phyloP scores from a whole-genome alignment of 2,797 vertebrate species.

The Acipenser transmontanus region DNA sequence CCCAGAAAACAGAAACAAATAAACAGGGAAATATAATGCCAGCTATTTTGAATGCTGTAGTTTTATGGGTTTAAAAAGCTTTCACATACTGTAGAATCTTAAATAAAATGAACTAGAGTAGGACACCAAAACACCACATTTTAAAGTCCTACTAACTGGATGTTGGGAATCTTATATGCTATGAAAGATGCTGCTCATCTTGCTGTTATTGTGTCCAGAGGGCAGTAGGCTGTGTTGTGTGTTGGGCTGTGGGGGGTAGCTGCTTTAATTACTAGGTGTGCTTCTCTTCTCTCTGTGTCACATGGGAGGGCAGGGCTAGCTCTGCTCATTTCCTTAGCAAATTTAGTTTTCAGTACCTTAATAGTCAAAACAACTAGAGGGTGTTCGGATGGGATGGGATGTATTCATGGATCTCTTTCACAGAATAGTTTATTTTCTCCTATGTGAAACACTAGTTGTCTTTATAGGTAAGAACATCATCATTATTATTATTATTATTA shows the following conservation, averaged over 20 bases:
- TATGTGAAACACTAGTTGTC: conserved; percentile 39
- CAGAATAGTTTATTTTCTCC: conserved; percentile 29
- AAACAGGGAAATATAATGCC: too few species aligned
- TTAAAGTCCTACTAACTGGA: too few species aligned
- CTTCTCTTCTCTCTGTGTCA: conserved; percentile 45
- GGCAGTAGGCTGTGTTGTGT: conserved; percentile 6
- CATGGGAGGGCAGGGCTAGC: conserved; percentile 50
- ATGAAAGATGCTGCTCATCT: conserved; percentile 41
- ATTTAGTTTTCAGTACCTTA: conserved; percentile 61
- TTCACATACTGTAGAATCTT: too few species aligned
- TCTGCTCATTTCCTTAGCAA: conserved; percentile 73
- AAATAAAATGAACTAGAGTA: too few species aligned
- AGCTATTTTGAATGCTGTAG: too few species aligned
- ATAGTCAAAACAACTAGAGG: conserved; percentile 27
- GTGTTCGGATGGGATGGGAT: conserved; percentile 63
- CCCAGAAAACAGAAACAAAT: not conserved
- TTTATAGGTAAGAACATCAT: conserved; percentile 52
- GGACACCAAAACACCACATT: too few species aligned
- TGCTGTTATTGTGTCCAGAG: not conserved
- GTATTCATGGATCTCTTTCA: conserved; percentile 70
- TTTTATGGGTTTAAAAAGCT: too few species aligned
- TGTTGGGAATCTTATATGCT: too few species aligned
- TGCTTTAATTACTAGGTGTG: conserved; percentile 49
- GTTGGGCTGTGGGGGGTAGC: conserved; percentile 18
- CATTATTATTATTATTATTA: not conserved